phyloP scores from a whole-genome alignment of 2,797 vertebrate genomes.

The Enteromius paludinosus region DNA sequence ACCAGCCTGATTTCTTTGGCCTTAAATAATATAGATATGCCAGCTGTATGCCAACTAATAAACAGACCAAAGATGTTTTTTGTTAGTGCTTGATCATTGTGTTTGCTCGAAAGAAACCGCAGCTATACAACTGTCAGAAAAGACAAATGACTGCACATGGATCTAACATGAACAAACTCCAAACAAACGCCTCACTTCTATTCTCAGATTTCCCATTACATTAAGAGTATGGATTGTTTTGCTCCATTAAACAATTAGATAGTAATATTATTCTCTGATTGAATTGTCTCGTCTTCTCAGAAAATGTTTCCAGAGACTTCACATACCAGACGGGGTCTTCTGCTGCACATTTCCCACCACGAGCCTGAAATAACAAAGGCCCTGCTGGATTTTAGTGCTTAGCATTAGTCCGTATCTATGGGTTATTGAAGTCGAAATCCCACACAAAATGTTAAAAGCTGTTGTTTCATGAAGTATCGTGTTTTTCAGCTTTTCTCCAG shows the following conservation, averaged over 20 bases:
- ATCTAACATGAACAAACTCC: slow-evolving; percentile 46
- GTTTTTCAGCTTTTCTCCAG: slow-evolving; percentile 36
- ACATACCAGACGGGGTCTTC: slow-evolving; percentile 31
- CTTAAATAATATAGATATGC: slow-evolving; percentile 19
- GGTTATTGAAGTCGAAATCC: slow-evolving; percentile 11
- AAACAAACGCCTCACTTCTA: slow-evolving; percentile 51
- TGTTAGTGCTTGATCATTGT: slow-evolving; percentile 20
- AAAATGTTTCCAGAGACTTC: slow-evolving; percentile 49
- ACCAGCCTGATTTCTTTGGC: slow-evolving; percentile 4
- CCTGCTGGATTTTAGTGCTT: slow-evolving; percentile 3
- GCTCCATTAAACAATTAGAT: slow-evolving; percentile 59
- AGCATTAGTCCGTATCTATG: not conserved
- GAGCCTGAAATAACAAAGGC: slow-evolving; percentile 11
- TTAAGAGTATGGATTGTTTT: slow-evolving; percentile 57
- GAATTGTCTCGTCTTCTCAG: slow-evolving; percentile 51
- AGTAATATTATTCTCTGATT: slow-evolving; percentile 58
- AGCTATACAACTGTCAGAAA: slow-evolving; percentile 36
- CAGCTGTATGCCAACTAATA: slow-evolving; percentile 22
- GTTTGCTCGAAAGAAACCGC: slow-evolving; percentile 51
- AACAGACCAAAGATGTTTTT: slow-evolving; percentile 25
- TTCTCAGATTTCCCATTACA: slow-evolving; percentile 58
- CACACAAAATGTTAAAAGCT: slow-evolving; percentile 17
- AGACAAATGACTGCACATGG: slow-evolving; percentile 45
- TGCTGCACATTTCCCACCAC: slow-evolving; percentile 35
- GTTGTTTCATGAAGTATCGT: slow-evolving; percentile 9